A percentile compares a stretch with the other conserved stretches of the same genome.
These are phyloP conservation scores for Hyperoplus immaculatus DNA, from an alignment of 2,797 vertebrate species.

Conservation along the genomic window DNA sequence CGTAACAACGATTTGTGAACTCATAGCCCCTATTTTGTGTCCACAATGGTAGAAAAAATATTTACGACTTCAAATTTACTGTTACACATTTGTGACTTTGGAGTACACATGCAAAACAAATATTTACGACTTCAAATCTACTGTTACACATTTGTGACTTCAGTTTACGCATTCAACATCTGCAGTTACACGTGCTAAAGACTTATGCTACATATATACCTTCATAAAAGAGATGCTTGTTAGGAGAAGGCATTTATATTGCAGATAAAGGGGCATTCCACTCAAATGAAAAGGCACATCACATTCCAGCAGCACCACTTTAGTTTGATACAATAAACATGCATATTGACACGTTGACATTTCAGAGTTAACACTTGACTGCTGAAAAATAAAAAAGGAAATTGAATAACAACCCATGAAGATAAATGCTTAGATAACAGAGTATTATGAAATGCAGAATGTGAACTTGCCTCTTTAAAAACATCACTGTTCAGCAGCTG, in stretches of 20 bases:
- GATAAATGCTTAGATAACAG: not conserved
- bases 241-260: slow-evolving; percentile 24
- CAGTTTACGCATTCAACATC: too few species aligned
- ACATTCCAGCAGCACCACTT: not conserved
- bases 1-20: too few species aligned
- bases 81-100: too few species aligned
- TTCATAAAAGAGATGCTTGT: slow-evolving; percentile 14
- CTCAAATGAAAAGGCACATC: not conserved
- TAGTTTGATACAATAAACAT: not conserved
- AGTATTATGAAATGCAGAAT: not conserved
- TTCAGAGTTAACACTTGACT: not conserved
- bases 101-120: too few species aligned
- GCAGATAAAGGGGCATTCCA: not conserved
- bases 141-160: too few species aligned
- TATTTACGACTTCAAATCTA: too few species aligned
- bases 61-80: too few species aligned
- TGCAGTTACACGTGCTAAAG: too few species aligned
- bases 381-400: not conserved
- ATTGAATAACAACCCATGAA: not conserved
- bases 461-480: not conserved
- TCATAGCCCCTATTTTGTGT: too few species aligned
- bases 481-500: not conserved
- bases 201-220: too few species aligned
- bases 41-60: too few species aligned
- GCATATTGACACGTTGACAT: not conserved